phyloP scores from a whole-genome alignment of 2,888 invertebrate genomes.

The Archips crataeganus region DNA sequence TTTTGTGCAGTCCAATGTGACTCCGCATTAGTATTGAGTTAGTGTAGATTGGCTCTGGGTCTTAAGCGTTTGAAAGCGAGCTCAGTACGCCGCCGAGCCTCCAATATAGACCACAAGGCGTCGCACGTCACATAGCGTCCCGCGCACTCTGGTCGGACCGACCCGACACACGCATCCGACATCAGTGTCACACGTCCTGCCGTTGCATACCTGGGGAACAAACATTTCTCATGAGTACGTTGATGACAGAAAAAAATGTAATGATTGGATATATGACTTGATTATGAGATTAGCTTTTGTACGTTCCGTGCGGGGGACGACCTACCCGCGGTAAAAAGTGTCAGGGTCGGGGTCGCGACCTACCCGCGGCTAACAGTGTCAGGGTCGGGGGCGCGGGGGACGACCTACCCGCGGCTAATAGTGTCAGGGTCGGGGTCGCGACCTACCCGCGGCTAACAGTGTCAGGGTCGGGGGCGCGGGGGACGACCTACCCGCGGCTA shows the following conservation, averaged over 20 bases:
- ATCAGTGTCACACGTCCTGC: conserved; percentile 1
- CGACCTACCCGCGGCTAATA: conserved; percentile 86
- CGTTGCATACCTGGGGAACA: conserved; percentile 21
- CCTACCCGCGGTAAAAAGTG: too few species aligned
- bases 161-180: neutral
- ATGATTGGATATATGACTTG: too few species aligned
- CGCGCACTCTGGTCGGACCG: conserved; percentile 47
- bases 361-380: too few species aligned
- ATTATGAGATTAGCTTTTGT: too few species aligned
- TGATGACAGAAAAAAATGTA: too few species aligned
- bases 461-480: conserved; percentile 87
- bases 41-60: neutral
- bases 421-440: conserved; percentile 95
- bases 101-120: conserved; percentile 61
- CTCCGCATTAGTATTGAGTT: neutral
- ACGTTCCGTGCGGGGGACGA: too few species aligned
- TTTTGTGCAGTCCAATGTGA: too few species aligned
- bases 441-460: conserved; percentile 88
- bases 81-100: conserved; percentile 4
- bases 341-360: too few species aligned
- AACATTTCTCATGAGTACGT: neutral
- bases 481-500: conserved; percentile 76
- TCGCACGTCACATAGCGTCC: conserved; percentile 50
- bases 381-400: conserved; percentile 66
- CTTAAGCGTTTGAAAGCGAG: neutral